Evolutionary conservation across 2,113 vertebrate species (phyloP), one percentile per base, ranked within the genome.

Genomic region (Oreotragus oreotragus): DNA sequence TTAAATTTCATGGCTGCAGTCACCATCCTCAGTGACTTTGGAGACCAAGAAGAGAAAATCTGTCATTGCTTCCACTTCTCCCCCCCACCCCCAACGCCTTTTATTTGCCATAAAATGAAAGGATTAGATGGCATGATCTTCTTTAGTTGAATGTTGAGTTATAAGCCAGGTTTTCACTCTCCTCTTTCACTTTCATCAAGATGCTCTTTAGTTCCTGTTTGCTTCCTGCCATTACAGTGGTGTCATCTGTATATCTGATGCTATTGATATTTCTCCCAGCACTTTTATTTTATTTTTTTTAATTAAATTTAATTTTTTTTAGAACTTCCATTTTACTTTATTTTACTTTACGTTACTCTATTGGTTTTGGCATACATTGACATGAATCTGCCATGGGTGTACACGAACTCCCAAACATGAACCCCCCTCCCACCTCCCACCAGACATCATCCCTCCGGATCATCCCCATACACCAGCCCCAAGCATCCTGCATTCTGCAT

Each of bases 41-140:
- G n/a, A 36, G 64, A 8, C 17, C 64, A 36, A 70, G 16, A 70
- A 70, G 17, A 70, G n/a, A 70, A 64, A 70, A 70, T 36, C 17
- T 70, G 64, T 70, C 64, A 70, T 36, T 70, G n/a, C n/a, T 70
- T 70, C 17, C 9, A 36, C 4, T 36, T n/a, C n/a, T n/a, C n/a
- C n/a, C n/a, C n/a, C n/a, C n/a, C n/a, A n/a, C n/a, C 45, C 2
- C 2, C 7, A 7, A 7, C n/a, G 8, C 64, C 4, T 36, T 70
- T n/a, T 21, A 70, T 36, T 70, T 70, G 64, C 64, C 17, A 70
- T 70, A 70, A 70, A 36, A 70, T 36, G n/a, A 70, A 36, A 3
- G n/a, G 17, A 70, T 17, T 17, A 21, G 64, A 70, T 36, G 17
- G 2, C n/a, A 36, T 21, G 4, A 36, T 36, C 64, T 36, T 66